Percentiles rank a stretch among this genome's conserved stretches.
Evolutionary conservation across 2,113 vertebrate genomes (phyloP).

Genomic region (Progne subis): DNA sequence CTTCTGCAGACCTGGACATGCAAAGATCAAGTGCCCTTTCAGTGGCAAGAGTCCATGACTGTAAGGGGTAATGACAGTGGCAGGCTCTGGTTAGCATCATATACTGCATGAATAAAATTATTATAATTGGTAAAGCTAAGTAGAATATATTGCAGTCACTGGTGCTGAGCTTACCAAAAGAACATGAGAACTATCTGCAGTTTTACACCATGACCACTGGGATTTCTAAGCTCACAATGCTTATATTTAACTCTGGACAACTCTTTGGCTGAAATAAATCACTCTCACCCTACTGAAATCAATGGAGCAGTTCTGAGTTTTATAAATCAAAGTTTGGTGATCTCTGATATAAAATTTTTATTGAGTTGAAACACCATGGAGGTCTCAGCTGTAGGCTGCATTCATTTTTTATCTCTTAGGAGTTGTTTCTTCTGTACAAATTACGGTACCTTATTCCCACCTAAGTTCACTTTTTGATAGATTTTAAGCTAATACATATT

Average conservation of each 20-base stretch:
- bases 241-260: not conserved
- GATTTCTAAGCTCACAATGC: not conserved
- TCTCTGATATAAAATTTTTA: not conserved
- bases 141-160: not conserved
- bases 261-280: not conserved
- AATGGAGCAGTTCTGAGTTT: not conserved
- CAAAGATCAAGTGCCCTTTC: not conserved
- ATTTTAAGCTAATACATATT: not conserved
- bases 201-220: not conserved
- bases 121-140: not conserved
- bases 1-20: not conserved
- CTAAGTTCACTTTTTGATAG: not conserved
- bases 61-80: not conserved
- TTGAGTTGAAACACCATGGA: not conserved
- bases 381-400: not conserved
- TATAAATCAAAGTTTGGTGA: not conserved
- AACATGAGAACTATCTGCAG: not conserved
- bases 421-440: not conserved
- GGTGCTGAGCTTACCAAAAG: not conserved
- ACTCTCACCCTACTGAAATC: not conserved
- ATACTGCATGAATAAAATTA: not conserved
- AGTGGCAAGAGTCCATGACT: not conserved
- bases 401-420: not conserved
- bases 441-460: not conserved
- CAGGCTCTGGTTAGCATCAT: not conserved